phyloP scores from a whole-genome alignment of 2,888 invertebrate species.

The Synergus gifuensis region DNA sequence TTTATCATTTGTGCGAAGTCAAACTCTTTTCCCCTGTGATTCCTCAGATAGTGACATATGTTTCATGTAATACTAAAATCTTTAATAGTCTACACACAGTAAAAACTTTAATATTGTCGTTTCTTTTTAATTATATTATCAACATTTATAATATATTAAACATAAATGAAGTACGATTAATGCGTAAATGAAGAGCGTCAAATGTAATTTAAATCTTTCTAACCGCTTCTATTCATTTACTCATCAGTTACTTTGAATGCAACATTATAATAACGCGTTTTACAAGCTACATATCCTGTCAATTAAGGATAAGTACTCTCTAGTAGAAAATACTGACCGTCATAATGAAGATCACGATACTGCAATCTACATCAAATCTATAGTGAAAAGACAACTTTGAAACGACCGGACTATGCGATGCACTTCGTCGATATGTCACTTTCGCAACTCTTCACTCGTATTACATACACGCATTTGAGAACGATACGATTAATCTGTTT shows the following conservation, averaged over 20 bases:
- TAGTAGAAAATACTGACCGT: background rate
- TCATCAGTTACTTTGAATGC: background rate
- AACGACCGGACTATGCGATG: background rate
- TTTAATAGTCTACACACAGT: no score
- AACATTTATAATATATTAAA: no score
- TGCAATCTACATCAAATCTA: background rate
- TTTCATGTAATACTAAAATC: background rate
- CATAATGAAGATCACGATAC: background rate
- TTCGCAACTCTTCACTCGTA: slow-evolving; percentile 9
- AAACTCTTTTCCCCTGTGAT: background rate
- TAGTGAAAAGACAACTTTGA: background rate
- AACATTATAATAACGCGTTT: background rate
- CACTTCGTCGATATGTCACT: slow-evolving; percentile 22
- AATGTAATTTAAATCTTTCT: no score
- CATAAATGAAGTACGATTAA: no score
- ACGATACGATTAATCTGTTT: slow-evolving; percentile 11
- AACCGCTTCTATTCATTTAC: background rate
- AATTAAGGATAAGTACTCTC: background rate
- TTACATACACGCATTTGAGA: slow-evolving; percentile 17
- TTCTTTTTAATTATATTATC: no score
- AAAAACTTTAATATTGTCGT: no score
- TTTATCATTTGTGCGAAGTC: background rate
- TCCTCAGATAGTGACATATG: no score
- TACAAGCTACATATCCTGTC: background rate
- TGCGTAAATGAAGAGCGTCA: no score